Evolutionary conservation across 92 coral and sea anemone genomes (phyloP).

Genomic region (Palythoa grandis): DNA sequence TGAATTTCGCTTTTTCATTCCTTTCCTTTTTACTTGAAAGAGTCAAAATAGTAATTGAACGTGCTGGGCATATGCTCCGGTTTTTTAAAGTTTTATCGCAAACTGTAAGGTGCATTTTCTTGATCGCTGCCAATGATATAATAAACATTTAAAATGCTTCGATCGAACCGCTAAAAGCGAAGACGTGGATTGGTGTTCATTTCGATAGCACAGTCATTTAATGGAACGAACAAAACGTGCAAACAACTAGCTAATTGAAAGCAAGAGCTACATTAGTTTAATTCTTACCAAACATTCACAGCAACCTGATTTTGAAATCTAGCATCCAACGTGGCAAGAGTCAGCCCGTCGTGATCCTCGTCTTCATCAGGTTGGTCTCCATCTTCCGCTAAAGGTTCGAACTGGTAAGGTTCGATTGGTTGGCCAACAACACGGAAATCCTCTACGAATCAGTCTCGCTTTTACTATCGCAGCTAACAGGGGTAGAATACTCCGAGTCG

Average conservation of each 20-base stretch:
- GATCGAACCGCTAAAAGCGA: not conserved
- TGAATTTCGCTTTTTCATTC: not conserved
- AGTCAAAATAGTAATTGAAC: not conserved
- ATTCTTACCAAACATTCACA: not conserved
- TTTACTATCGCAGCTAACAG: slow-evolving; percentile 9
- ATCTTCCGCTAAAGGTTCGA: slow-evolving; percentile 4
- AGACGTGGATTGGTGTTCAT: not conserved
- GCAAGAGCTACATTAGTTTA: not conserved
- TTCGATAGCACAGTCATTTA: not conserved
- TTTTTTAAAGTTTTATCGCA: not conserved
- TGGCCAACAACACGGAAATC: not conserved
- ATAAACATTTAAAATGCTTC: not conserved
- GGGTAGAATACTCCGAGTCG: not conserved
- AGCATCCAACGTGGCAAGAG: not conserved
- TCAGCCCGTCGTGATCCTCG: not conserved
- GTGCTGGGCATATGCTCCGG: not conserved
- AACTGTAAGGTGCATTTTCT: not conserved
- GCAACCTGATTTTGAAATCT: not conserved
- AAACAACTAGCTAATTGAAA: not conserved
- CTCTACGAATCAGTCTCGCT: not conserved
- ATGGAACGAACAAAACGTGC: not conserved
- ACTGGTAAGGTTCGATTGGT: slow-evolving; percentile 16
- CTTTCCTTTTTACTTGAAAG: not conserved
- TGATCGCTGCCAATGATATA: not conserved
- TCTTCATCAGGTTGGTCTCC: not conserved